Percentiles rank a stretch among this genome's conserved stretches.
phyloP scores from a whole-genome alignment of 2,888 invertebrate species.

The Thumatha senex region DNA sequence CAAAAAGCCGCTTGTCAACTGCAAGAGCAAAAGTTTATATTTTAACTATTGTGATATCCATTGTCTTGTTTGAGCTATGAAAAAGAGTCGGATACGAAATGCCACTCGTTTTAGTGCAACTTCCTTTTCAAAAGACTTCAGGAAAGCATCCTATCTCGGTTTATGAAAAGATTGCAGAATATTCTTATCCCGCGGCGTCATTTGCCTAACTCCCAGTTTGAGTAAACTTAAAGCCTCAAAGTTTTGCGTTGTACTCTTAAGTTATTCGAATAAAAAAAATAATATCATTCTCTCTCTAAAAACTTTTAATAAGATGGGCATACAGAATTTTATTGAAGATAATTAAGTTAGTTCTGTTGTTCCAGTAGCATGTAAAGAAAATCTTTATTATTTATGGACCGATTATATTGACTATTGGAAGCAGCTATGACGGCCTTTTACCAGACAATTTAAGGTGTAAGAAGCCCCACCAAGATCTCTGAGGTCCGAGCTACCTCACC shows the following conservation, averaged over 20 bases:
- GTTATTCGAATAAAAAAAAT: constrained; percentile 49
- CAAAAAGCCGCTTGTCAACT: constrained; percentile 40
- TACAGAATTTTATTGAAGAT: too few species aligned
- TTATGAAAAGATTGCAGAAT: constrained; percentile 70
- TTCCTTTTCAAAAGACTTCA: constrained; percentile 62
- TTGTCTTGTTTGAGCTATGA: constrained; percentile 56
- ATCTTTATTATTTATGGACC: too few species aligned
- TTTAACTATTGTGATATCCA: constrained; percentile 57
- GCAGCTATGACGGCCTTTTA: too few species aligned
- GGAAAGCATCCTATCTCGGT: constrained; percentile 61
- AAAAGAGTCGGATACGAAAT: constrained; percentile 39
- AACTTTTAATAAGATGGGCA: too few species aligned
- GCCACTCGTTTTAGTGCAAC: constrained; percentile 53
- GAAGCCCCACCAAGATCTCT: too few species aligned
- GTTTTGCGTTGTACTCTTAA: constrained; percentile 55
- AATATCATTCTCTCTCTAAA: too few species aligned
- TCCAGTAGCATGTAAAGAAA: too few species aligned
- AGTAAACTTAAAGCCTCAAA: constrained; percentile 72
- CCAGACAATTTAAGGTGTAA: too few species aligned
- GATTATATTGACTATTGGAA: too few species aligned
- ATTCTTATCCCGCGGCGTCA: constrained; percentile 73
- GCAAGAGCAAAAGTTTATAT: constrained; percentile 56
- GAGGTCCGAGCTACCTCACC: too few species aligned
- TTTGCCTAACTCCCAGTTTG: constrained; percentile 75
- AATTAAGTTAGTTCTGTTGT: too few species aligned